Evolutionary conservation across 2,797 vertebrate genomes (phyloP).

Genomic region (Chrosomus eos): DNA sequence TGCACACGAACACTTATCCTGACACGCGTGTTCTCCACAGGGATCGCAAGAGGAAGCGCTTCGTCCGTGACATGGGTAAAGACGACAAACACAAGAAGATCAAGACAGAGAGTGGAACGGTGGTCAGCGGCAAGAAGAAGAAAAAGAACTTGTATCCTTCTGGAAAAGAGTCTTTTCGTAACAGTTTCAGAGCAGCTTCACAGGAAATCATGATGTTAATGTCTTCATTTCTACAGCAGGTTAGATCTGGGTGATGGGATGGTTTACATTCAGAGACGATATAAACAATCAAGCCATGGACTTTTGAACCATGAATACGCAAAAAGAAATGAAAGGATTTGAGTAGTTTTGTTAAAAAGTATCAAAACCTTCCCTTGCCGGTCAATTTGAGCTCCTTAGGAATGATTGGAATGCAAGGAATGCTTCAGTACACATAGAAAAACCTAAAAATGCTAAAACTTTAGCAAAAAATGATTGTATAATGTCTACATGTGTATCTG

Average conservation of each 20-base stretch:
- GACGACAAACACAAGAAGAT: slow-evolving; percentile 89
- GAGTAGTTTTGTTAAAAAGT: too few species aligned
- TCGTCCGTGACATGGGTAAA: slow-evolving; percentile 85
- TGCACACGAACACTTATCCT: too few species aligned
- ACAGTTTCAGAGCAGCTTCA: not conserved
- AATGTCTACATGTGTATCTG: too few species aligned
- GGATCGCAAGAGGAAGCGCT: slow-evolving; percentile 96
- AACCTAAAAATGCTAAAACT: too few species aligned
- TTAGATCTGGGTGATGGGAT: not conserved
- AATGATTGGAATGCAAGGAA: too few species aligned
- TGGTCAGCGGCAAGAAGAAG: slow-evolving; percentile 84
- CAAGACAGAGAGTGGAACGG: slow-evolving; percentile 84
- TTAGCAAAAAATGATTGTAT: too few species aligned
- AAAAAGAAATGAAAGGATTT: too few species aligned
- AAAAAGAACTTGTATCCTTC: slow-evolving; percentile 95
- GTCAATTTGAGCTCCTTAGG: too few species aligned
- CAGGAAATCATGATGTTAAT: not conserved
- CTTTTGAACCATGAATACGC: too few species aligned
- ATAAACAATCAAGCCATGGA: too few species aligned
- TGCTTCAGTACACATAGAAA: too few species aligned
- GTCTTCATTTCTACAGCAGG: not conserved
- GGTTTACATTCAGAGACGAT: not conserved
- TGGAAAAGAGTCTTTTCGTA: not conserved
- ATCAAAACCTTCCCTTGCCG: too few species aligned
- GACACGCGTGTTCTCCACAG: slow-evolving; percentile 66